Evolutionary conservation across 2,797 vertebrate species (phyloP).

Genomic region (Serranus cabrilla): DNA sequence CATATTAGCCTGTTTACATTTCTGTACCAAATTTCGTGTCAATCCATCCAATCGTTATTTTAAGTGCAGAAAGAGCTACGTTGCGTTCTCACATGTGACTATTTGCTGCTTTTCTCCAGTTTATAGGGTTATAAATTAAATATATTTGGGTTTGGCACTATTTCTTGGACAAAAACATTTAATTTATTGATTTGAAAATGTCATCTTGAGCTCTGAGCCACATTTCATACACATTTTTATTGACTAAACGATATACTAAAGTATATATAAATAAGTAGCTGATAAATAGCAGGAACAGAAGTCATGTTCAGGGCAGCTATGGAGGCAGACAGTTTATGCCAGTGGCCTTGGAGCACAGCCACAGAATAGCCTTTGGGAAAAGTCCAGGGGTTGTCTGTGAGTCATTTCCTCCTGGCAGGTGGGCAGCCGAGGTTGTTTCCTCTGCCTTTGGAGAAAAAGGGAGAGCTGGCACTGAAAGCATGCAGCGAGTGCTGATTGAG

Average conservation of each 20-base stretch:
- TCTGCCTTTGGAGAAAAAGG: constrained; percentile 61
- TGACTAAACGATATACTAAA: neutral
- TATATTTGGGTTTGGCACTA: neutral
- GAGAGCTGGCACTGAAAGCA: constrained; percentile 66
- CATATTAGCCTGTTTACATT: no score
- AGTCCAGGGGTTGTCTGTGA: constrained; percentile 63
- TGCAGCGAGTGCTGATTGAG: constrained; percentile 81
- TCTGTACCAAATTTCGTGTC: neutral
- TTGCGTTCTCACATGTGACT: no score
- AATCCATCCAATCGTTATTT: no score
- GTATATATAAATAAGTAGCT: neutral
- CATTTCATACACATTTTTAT: neutral
- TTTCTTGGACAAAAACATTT: neutral
- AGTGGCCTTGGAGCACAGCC: constrained; percentile 47
- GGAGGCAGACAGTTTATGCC: constrained; percentile 38
- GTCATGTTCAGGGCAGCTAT: constrained; percentile 14
- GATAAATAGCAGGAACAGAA: neutral
- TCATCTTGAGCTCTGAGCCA: no score
- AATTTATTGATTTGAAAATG: no score
- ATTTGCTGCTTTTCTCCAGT: neutral
- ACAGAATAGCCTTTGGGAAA: constrained; percentile 54
- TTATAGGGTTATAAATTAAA: neutral
- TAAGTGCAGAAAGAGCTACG: no score
- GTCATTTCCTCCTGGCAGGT: constrained; percentile 76
- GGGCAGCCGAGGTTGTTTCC: constrained; percentile 66